These are phyloP conservation scores for Cyprinus carpio DNA, from an alignment of 2,113 vertebrate species.

Conservation along the genomic window DNA sequence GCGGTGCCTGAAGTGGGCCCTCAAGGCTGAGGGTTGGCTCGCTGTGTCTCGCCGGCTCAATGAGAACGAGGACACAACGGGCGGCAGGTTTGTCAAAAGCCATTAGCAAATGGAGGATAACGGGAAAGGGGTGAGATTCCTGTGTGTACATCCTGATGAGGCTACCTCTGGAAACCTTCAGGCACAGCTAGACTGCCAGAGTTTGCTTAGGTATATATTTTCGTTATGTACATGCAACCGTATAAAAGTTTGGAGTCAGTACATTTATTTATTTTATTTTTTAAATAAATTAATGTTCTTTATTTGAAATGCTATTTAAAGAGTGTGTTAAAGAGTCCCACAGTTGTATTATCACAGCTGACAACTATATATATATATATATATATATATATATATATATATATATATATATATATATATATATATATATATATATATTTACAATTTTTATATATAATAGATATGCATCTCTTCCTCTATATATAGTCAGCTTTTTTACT, in stretches of 20 bases:
- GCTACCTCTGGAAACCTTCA: not conserved
- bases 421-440: no score
- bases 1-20: constrained; percentile 34
- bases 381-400: no score
- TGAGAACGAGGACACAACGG: not conserved
- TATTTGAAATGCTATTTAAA: no score
- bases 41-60: not conserved
- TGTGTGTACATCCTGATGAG: not conserved
- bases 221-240: not conserved
- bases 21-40: constrained; percentile 12
- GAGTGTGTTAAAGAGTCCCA: no score
- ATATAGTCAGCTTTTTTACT: no score
- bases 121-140: not conserved
- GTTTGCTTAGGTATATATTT: not conserved
- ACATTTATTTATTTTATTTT: no score
- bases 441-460: no score
- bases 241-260: not conserved
- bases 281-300: no score
- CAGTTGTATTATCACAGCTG: no score
- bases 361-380: no score
- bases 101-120: constrained; percentile 14
- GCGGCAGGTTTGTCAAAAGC: constrained; percentile 16
- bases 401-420: no score
- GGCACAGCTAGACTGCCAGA: not conserved
- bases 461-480: no score